Conservation (phyloP, 1,140 invertebrate species). For the Drosophila saltans region DNA sequence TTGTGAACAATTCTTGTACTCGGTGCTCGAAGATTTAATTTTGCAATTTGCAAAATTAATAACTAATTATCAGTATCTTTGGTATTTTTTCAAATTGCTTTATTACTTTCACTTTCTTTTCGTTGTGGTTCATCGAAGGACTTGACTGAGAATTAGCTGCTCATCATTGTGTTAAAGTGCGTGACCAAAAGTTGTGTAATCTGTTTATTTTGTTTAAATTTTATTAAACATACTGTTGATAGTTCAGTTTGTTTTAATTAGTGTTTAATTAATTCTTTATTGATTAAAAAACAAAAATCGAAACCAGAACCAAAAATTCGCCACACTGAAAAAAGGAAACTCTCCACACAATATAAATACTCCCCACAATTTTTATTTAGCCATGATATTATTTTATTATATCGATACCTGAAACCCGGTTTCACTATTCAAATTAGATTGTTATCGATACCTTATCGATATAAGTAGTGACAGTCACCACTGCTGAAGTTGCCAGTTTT, state of each 20-base stretch:
- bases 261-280: background rate
- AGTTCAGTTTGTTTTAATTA: background rate
- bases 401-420: background rate
- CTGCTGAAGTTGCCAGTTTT: too few species aligned
- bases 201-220: background rate
- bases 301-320: background rate
- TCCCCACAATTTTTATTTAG: background rate
- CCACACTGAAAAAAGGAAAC: conserved; percentile 1
- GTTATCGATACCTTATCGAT: too few species aligned
- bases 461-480: too few species aligned
- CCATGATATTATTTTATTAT: background rate
- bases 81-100: background rate
- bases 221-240: background rate
- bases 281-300: conserved; percentile 5
- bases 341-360: background rate
- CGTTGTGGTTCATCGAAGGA: background rate
- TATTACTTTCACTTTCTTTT: background rate
- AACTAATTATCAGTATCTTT: background rate
- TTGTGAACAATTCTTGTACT: background rate
- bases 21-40: background rate
- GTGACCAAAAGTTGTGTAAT: background rate
- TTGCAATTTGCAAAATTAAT: background rate
- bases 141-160: background rate
- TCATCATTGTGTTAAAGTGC: background rate
- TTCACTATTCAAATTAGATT: too few species aligned